A percentile compares a stretch with the other conserved stretches of the same genome.
phyloP scores from a whole-genome alignment of 2,113 vertebrate species.

The Gila orcuttii region DNA sequence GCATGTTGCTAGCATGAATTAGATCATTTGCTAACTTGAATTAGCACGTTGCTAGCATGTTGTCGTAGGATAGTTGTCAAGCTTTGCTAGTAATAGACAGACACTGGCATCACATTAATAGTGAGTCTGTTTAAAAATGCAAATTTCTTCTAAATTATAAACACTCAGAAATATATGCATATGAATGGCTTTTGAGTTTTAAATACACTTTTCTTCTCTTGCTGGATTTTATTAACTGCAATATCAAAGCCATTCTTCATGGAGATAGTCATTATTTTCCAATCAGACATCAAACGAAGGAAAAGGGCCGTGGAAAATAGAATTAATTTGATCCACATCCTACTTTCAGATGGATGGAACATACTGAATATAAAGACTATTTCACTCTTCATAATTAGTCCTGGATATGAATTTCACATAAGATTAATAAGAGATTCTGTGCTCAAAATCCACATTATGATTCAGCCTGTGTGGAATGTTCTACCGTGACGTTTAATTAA shows the following conservation, averaged over 20 bases:
- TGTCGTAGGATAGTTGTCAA: too few relatives aligned
- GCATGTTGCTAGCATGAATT: too few relatives aligned
- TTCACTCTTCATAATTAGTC: conserved; percentile 53
- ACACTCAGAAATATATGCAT: background rate
- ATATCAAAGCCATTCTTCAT: conserved; percentile 55
- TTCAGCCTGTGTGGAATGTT: conserved; percentile 33
- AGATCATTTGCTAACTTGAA: too few relatives aligned
- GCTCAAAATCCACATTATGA: conserved; percentile 38
- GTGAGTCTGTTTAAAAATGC: background rate
- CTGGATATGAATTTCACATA: conserved; percentile 51
- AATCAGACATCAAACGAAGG: conserved; percentile 55
- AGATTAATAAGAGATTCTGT: conserved; percentile 52
- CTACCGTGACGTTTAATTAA: conserved; percentile 55
- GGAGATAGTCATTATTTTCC: conserved; percentile 60
- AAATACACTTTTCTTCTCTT: background rate
- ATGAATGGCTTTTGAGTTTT: background rate
- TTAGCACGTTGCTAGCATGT: too few relatives aligned
- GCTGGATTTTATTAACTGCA: conserved; percentile 44
- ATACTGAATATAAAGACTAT: conserved; percentile 34
- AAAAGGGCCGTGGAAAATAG: conserved; percentile 31
- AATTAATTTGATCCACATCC: conserved; percentile 52
- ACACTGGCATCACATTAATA: background rate
- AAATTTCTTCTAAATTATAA: background rate
- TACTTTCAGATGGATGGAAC: conserved; percentile 51
- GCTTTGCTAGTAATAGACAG: too few relatives aligned